A percentile compares a stretch with the other conserved stretches of the same genome.
phyloP scores from a whole-genome alignment of 2,888 invertebrate genomes.

The Argyra leucocephala region DNA sequence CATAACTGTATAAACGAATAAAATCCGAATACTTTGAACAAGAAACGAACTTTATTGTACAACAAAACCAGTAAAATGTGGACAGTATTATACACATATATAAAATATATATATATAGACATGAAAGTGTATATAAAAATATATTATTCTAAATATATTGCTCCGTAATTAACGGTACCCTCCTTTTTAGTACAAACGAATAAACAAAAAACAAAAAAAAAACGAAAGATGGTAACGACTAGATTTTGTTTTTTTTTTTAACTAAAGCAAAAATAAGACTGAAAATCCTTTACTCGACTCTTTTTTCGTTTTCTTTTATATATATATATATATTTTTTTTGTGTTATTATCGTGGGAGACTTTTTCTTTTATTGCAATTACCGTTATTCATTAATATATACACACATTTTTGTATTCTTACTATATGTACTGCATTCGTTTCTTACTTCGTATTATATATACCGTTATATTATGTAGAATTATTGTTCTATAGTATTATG shows the following conservation, averaged over 20 bases:
- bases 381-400: constrained; percentile 16
- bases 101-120: background rate
- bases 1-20: too few species aligned
- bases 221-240: background rate
- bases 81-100: too few species aligned
- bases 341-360: constrained; percentile 14
- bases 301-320: constrained; percentile 7
- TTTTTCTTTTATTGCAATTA: constrained; percentile 17
- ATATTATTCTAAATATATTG: background rate
- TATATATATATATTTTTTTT: background rate
- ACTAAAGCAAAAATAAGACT: background rate
- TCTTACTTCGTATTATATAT: too few species aligned
- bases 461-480: constrained; percentile 23
- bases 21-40: too few species aligned
- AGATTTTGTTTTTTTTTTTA: too few species aligned
- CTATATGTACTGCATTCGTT: constrained; percentile 22
- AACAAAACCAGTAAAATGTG: too few species aligned
- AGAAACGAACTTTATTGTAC: too few species aligned
- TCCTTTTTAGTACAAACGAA: constrained; percentile 9
- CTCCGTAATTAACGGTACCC: constrained; percentile 12
- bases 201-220: background rate
- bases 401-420: constrained; percentile 20
- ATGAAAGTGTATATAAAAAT: background rate
- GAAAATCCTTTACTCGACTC: constrained; percentile 7
- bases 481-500: background rate